These are phyloP conservation scores for Phortica variegata DNA, from an alignment of 1,140 invertebrate species.

Conservation along the genomic window DNA sequence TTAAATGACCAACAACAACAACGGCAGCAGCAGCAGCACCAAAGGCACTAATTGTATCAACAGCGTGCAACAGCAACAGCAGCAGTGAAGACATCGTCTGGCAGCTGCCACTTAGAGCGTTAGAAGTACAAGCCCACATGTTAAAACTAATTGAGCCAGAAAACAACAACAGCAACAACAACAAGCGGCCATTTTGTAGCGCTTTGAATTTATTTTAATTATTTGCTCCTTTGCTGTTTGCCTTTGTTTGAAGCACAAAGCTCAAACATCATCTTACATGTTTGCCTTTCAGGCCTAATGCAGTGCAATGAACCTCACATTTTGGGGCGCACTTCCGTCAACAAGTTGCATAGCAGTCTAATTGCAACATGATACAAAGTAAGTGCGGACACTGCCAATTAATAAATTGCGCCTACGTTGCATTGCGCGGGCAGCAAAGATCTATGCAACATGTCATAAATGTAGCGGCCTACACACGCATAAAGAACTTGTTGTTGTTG, in stretches of 20 bases:
- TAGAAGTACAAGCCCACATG: conserved; percentile 31
- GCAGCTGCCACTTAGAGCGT: conserved; percentile 31
- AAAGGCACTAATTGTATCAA: neutral
- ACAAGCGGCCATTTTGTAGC: conserved; percentile 15
- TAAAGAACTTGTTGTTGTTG: conserved; percentile 7
- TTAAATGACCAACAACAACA: conserved; percentile 36
- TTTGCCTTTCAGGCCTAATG: neutral
- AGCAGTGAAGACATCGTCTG: conserved; percentile 32
- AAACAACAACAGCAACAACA: conserved; percentile 7
- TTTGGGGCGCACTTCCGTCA: conserved; percentile 36
- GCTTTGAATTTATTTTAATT: conserved; percentile 48
- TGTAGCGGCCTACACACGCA: conserved; percentile 3
- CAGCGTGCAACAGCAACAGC: neutral
- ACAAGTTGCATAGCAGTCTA: conserved; percentile 42
- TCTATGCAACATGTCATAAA: conserved; percentile 13
- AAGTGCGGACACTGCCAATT: conserved; percentile 55
- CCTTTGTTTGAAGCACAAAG: conserved; percentile 18
- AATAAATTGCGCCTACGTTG: conserved; percentile 32
- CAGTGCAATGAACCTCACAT: conserved; percentile 39
- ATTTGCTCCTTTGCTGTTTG: conserved; percentile 16
- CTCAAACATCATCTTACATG: conserved; percentile 26
- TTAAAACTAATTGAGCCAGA: neutral
- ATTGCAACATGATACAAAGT: conserved; percentile 53
- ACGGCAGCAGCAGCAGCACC: conserved; percentile 4
- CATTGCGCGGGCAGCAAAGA: too few relatives aligned